A percentile compares a stretch with the other conserved stretches of the same genome.
phyloP scores from a whole-genome alignment of 2,113 vertebrate species.

The Takifugu flavidus region DNA sequence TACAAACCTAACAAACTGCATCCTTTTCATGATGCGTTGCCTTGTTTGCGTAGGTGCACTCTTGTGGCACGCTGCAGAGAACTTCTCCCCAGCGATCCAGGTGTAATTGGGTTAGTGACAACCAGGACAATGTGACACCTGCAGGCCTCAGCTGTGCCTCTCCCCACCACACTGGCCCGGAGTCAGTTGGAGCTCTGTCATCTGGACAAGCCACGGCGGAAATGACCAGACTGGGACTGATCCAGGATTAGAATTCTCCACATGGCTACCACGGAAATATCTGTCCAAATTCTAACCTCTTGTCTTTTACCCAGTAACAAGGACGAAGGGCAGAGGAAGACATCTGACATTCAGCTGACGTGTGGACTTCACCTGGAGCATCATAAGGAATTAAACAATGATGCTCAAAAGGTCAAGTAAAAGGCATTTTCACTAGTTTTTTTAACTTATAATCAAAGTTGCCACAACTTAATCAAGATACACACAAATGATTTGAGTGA shows the following conservation, averaged over 20 bases:
- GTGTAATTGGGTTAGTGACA: slow-evolving; percentile 73
- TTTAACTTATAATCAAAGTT: no score
- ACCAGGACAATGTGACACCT: slow-evolving; percentile 70
- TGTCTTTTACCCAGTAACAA: slow-evolving; percentile 29
- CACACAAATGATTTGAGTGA: no score
- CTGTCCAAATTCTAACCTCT: slow-evolving; percentile 30
- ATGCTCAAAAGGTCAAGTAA: no score
- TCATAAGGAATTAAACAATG: no score
- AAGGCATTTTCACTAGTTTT: no score
- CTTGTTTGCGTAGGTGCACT: slow-evolving; percentile 13
- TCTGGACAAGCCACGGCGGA: slow-evolving; percentile 46
- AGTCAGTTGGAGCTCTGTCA: slow-evolving; percentile 65
- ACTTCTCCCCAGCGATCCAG: slow-evolving; percentile 45
- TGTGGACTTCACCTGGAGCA: no score
- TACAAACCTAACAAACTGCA: neutral
- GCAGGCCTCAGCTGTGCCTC: slow-evolving; percentile 61
- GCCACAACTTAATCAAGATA: no score
- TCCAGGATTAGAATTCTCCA: slow-evolving; percentile 38
- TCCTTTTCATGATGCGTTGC: slow-evolving; percentile 5
- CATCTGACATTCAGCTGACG: no score
- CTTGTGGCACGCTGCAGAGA: slow-evolving; percentile 25
- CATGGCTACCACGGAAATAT: slow-evolving; percentile 33
- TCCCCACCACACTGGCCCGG: slow-evolving; percentile 58
- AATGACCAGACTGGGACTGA: slow-evolving; percentile 40
- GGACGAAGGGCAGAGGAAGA: slow-evolving; percentile 4